Base-by-base conservation (phyloP, 2,888 invertebrate species). In the Caradrina clavipalpis region DNA sequence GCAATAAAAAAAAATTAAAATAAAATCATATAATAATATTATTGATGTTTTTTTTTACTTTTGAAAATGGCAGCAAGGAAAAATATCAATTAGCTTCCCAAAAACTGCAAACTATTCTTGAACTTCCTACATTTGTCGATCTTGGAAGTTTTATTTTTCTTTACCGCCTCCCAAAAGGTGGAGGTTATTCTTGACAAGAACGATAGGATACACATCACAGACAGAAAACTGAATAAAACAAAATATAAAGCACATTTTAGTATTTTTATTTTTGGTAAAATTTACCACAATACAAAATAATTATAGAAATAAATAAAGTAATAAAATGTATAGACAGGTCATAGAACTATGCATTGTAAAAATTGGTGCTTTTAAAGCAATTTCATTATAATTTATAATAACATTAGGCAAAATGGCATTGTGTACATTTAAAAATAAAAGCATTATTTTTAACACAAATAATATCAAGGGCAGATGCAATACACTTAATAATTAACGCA, bases 381-480 rank as follows among this genome's bases (percentile, higher is more conserved):
- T 95, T 93, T 93, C 92, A 93, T 85, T 95, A 95, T 95, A 95
- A 96, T 95, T 95, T 95, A 95, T 95, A 94, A 95, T 95, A 95
- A 96, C 94, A 95, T 95, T 96, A 95, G 95, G 96, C 96, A 96
- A 95, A 95, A 96, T 95, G 96, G 96, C 96, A 95, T 93, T 95
- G 95, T 95, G 95, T 95, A 94, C 92, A 94, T 94, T 94, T 94
- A 93, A 94, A 94, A 95, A 94, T 95, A 95, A 95, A 95, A 95
- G 94, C 93, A 93, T 92, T 93, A 93, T 90, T 93, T 93, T 93
- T 91, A 94, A 95, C 91, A 94, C 91, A 93, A 95, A 94, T 95
- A 95, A 95, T 95, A 95, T 95, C 95, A 95, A 93, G 92, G 93
- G 92, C 91, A 92, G 94, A 94, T 92, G 91, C 92, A 92, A 76